Percentiles rank a stretch among this genome's conserved stretches.
Conservation (phyloP, 2,113 vertebrate genomes). For the Macquaria ambigua region DNA sequence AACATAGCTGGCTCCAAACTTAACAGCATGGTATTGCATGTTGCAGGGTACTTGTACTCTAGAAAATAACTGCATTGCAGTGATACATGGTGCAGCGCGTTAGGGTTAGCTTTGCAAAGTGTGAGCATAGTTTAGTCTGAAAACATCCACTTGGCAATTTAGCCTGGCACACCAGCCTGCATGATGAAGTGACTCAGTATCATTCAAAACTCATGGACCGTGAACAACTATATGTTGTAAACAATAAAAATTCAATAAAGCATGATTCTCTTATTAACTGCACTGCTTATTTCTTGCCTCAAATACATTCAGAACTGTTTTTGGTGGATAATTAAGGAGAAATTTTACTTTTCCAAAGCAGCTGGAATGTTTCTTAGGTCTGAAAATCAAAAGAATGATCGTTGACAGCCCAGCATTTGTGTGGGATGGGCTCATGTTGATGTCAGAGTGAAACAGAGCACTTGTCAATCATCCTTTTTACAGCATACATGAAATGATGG, state of each 20-base stretch:
- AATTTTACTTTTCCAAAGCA: not conserved
- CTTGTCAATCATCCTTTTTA: not conserved
- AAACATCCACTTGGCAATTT: not conserved
- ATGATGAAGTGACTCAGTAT: not conserved
- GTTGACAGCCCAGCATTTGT: not conserved
- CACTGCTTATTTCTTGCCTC: not conserved
- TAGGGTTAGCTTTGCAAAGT: not conserved
- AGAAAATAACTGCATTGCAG: not conserved
- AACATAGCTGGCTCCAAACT: not conserved
- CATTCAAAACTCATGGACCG: not conserved
- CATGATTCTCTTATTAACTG: not conserved
- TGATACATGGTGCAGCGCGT: not conserved
- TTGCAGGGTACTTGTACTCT: not conserved
- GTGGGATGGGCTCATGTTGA: not conserved
- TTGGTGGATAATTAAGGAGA: not conserved
- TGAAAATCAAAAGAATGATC: not conserved
- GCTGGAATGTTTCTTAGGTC: not conserved
- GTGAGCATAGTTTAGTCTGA: not conserved
- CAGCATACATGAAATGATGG: not conserved
- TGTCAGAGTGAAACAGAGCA: constrained; percentile 1
- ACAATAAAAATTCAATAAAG: not conserved
- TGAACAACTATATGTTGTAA: not conserved
- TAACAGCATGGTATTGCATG: not conserved
- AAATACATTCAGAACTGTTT: not conserved
- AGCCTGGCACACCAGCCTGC: no score